phyloP scores from a whole-genome alignment of 2,113 vertebrate genomes.

The Poicephalus meyeri region DNA sequence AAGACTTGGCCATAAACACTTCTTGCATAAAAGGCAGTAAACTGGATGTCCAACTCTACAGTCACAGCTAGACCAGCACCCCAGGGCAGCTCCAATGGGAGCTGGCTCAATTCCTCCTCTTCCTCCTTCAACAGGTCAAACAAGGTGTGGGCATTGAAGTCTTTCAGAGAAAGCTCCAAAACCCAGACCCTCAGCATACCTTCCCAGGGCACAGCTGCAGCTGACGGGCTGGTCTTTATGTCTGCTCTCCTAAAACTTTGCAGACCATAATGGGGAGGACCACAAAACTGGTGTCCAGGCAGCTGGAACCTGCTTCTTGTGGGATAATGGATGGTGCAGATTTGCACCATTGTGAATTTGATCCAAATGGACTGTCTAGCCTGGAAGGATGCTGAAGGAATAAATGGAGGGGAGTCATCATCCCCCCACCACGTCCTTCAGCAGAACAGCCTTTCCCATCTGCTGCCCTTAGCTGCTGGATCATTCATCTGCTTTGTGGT shows the following conservation, averaged over 20 bases:
- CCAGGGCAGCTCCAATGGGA: background rate
- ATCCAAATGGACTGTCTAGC: background rate
- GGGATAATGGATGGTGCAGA: background rate
- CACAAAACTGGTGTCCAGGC: fast-evolving
- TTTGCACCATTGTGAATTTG: background rate
- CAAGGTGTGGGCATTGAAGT: background rate
- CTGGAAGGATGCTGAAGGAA: background rate
- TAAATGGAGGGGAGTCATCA: background rate
- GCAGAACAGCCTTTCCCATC: background rate
- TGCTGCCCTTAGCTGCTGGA: background rate
- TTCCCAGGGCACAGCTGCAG: background rate
- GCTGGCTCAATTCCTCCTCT: fast-evolving
- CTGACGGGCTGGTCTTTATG: fast-evolving
- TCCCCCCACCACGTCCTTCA: background rate
- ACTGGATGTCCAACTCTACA: background rate
- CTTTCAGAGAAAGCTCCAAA: background rate
- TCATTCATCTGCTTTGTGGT: background rate
- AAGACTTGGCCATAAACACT: background rate
- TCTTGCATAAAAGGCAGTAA: background rate
- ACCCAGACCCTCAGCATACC: background rate
- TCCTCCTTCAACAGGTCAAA: background rate
- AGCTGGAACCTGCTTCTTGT: background rate
- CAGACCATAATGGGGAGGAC: fast-evolving
- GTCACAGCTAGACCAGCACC: background rate
- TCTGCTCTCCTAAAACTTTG: background rate